phyloP scores from a whole-genome alignment of 30 jellyfish, hydroid and myxozoan genomes.

The Cassiopea andromeda region DNA sequence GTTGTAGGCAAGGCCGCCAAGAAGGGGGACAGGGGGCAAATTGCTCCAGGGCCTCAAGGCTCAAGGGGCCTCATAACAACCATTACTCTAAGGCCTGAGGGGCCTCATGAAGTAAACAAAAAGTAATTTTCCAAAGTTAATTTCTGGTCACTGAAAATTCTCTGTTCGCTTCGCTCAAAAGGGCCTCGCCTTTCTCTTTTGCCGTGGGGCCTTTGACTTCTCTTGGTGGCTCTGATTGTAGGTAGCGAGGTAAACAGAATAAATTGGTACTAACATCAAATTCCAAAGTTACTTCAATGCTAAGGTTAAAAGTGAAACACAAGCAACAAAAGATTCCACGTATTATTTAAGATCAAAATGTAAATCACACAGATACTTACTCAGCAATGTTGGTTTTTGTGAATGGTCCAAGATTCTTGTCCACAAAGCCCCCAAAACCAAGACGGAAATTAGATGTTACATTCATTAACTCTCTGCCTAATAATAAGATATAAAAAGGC shows the following conservation, averaged over 20 bases:
- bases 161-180: not conserved
- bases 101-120: not conserved
- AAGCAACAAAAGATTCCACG: too few relatives aligned
- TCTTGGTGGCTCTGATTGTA: not conserved
- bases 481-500: not conserved
- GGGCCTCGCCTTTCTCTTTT: not conserved
- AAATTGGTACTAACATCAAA: too few relatives aligned
- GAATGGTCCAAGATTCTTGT: constrained; percentile 92
- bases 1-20: not conserved
- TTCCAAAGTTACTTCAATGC: too few relatives aligned
- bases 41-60: not conserved
- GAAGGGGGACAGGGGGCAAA: not conserved
- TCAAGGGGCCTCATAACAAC: not conserved
- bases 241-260: not conserved
- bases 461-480: constrained; percentile 67
- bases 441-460: constrained; percentile 92
- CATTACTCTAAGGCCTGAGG: not conserved
- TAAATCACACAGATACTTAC: constrained; percentile 21
- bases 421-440: constrained; percentile 97
- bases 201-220: not conserved
- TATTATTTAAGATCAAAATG: not conserved
- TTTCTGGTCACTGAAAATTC: not conserved
- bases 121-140: not conserved
- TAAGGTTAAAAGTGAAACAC: too few relatives aligned
- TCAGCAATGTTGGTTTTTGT: constrained; percentile 49